Percentiles rank a stretch among this genome's conserved stretches.
These are phyloP conservation scores for Sycophaga agraensis DNA, from an alignment of 1,140 invertebrate genomes.

Conservation along the genomic window DNA sequence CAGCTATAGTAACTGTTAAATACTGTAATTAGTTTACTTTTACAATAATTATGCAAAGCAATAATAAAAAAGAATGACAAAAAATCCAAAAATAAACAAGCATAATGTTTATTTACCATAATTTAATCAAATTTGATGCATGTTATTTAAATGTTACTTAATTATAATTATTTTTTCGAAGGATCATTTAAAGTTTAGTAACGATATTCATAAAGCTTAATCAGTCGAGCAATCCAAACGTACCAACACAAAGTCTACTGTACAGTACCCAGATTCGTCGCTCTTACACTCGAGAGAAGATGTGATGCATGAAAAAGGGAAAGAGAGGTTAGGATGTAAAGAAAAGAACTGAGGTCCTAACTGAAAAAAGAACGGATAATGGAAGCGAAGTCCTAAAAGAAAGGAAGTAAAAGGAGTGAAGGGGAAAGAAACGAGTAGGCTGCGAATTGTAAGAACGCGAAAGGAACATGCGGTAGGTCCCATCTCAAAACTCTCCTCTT, in stretches of 20 bases:
- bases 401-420: constrained; percentile 2
- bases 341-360: constrained; percentile 31
- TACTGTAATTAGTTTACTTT: too few species aligned
- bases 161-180: too few species aligned
- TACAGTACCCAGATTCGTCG: neutral
- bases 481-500: neutral
- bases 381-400: neutral
- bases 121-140: too few species aligned
- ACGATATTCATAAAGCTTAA: neutral
- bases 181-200: too few species aligned
- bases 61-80: too few species aligned
- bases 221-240: neutral
- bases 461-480: constrained; percentile 28
- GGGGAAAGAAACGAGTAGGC: neutral
- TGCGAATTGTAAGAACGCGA: constrained; percentile 4
- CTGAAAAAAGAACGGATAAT: constrained; percentile 31
- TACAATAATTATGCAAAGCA: too few species aligned
- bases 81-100: too few species aligned
- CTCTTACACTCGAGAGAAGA: constrained; percentile 8
- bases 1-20: too few species aligned
- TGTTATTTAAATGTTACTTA: too few species aligned
- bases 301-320: constrained; percentile 12
- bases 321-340: constrained; percentile 27
- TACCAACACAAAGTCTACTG: neutral
- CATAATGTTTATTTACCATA: too few species aligned